Evolutionary conservation across 2,888 invertebrate species (phyloP), one percentile per base, ranked within the genome.

Genomic region (Rhabditoides inermis): DNA sequence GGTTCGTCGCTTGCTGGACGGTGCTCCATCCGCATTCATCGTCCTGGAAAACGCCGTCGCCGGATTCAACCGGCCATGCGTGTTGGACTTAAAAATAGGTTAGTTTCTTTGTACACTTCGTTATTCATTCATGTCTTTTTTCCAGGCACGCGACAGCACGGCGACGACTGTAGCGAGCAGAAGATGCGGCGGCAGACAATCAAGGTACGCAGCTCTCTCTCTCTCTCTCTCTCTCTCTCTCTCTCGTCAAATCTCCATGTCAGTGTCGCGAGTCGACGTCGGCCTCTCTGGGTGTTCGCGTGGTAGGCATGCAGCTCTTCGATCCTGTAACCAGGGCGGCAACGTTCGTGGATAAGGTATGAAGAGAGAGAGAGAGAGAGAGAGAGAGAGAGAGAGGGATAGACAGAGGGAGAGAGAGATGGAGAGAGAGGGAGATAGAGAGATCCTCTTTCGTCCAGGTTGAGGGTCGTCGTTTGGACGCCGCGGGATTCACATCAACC

Each of bases 171-270:
- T 32, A 44, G 65, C n/a, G 68, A 71, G 51, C 88, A 88, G 79
- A 89, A 89, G 55, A 90, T 90, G 79, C 90, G 90, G 77, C 87
- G 88, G 27, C 88, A 88, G 39, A 88, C 88, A 88, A 37, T 88
- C 87, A 77, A 90, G 90, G 0, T 89, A 48, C 88, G 12, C 47
- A 2, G 1, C 47, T 15, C n/a, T 39, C 40, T 10, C 2, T 39
- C 18, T 39, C 2, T 18, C 22, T 2, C 7, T 45, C 12, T 20
- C 7, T 15, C 2, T 45, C 28, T 23, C 81, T 15, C n/a, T 39
- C 40, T 10, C 2, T 39, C n/a, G n/a, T n/a, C n/a, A n/a, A n/a
- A n/a, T n/a, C n/a, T n/a, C n/a, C n/a, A n/a, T n/a, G n/a, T n/a
- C n/a, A n/a, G n/a, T n/a, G n/a, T n/a, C n/a, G n/a, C n/a, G n/a